A percentile compares a stretch with the other conserved stretches of the same genome.
Conservation (phyloP, 2,797 vertebrate species). For the Sebastes elongatus region DNA sequence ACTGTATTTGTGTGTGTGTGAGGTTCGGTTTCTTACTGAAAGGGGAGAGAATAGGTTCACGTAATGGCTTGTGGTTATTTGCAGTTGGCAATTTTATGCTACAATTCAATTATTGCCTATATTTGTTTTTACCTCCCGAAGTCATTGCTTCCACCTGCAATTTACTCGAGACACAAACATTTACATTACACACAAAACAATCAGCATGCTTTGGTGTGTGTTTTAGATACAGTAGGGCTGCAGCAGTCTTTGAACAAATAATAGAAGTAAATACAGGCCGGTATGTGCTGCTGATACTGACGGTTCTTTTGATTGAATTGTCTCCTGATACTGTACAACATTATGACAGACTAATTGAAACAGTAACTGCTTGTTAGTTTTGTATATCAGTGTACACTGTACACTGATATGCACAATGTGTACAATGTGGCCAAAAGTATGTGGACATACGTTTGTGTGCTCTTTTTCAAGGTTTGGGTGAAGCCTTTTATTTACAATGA, state of each 20-base stretch:
- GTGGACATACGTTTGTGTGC: not conserved
- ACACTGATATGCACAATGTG: no score
- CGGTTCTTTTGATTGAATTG: slow-evolving; percentile 31
- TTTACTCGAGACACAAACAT: slow-evolving; percentile 88
- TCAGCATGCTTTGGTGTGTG: slow-evolving; percentile 63
- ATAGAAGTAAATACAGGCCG: slow-evolving; percentile 31
- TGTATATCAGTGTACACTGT: not conserved
- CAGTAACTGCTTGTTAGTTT: slow-evolving; percentile 12
- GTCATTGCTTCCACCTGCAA: slow-evolving; percentile 87
- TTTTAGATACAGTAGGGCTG: slow-evolving; percentile 83
- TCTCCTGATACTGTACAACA: slow-evolving; percentile 3
- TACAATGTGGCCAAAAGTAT: not conserved
- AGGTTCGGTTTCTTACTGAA: slow-evolving; percentile 82
- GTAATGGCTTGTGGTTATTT: slow-evolving; percentile 98
- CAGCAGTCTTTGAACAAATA: slow-evolving; percentile 67
- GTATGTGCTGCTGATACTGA: slow-evolving; percentile 12
- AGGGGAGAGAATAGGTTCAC: slow-evolving; percentile 84
- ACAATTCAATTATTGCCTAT: slow-evolving; percentile 99
- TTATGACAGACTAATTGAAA: slow-evolving; percentile 27
- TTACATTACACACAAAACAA: slow-evolving; percentile 73
- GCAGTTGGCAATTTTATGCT: slow-evolving; percentile 98
- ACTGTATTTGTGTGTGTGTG: slow-evolving; percentile 35
- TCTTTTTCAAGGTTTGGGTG: not conserved
- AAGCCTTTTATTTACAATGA: no score
- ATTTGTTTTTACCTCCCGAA: slow-evolving; percentile 94